These are phyloP conservation scores for Sturmia bella DNA, from an alignment of 2,888 invertebrate species.

Conservation along the genomic window DNA sequence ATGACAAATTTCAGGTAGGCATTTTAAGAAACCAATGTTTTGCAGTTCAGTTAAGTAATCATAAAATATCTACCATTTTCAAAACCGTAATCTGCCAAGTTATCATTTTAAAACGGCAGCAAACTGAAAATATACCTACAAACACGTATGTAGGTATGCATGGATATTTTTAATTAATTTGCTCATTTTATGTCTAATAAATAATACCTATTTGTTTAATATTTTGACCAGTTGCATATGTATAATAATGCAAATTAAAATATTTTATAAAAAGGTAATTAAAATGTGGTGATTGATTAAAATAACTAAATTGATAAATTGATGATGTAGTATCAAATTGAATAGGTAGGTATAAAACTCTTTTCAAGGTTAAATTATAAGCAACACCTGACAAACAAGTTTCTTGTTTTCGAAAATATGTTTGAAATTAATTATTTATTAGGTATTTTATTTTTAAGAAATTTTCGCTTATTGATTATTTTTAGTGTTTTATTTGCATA, in stretches of 20 bases:
- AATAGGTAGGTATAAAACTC: neutral
- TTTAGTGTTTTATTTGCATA: neutral
- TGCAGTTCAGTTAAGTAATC: no score
- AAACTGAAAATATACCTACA: neutral
- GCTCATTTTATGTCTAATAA: conserved; percentile 11
- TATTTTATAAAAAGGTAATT: conserved; percentile 34
- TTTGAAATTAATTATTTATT: conserved; percentile 47
- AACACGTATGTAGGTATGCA: neutral
- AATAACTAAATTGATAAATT: conserved; percentile 60
- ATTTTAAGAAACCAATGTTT: no score
- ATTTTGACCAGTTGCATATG: conserved; percentile 49
- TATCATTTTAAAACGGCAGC: neutral
- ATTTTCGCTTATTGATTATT: conserved; percentile 27
- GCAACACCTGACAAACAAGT: conserved; percentile 53
- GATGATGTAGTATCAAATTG: conserved; percentile 12
- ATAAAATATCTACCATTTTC: no score
- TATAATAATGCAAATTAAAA: conserved; percentile 50
- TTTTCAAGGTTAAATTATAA: conserved; percentile 57
- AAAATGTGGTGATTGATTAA: conserved; percentile 60
- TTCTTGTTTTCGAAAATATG: conserved; percentile 33
- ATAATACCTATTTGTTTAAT: conserved; percentile 40
- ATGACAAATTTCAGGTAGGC: no score
- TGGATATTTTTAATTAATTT: neutral
- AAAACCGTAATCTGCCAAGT: no score
- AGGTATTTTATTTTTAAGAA: conserved; percentile 16